Evolutionary conservation across 2,797 vertebrate genomes (phyloP).

Genomic region (Lepidocolaptes lacrymiger): DNA sequence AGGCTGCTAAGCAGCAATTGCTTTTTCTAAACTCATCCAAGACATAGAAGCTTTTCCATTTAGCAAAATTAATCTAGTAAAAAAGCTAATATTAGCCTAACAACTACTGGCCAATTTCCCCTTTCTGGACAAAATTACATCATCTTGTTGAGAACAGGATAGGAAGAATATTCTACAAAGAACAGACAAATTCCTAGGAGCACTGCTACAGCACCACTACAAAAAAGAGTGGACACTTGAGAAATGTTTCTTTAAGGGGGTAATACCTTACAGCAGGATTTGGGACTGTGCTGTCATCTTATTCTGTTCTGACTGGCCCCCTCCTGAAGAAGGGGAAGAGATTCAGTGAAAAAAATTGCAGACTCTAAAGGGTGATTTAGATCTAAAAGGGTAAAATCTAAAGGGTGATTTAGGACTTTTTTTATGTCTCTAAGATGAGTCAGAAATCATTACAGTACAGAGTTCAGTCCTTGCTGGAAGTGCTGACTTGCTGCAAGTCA

Average conservation of each 20-base stretch:
- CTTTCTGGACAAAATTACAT: neutral
- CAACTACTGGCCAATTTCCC: neutral
- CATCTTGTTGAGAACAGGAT: neutral
- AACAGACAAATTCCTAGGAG: neutral
- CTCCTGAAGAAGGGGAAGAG: neutral
- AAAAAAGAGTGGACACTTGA: neutral
- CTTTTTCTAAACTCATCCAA: neutral
- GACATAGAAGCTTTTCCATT: neutral
- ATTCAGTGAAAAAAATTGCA: neutral
- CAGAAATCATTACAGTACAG: constrained; percentile 1
- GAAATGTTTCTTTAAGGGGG: neutral
- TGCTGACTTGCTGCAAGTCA: constrained; percentile 32
- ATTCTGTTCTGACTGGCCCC: neutral
- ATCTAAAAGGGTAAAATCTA: neutral
- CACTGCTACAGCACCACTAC: neutral
- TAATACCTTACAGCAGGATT: neutral
- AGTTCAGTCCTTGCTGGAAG: neutral
- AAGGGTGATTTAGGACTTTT: neutral
- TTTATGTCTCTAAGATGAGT: neutral
- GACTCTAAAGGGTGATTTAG: neutral
- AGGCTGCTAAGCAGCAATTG: neutral
- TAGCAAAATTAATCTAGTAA: neutral
- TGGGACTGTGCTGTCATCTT: neutral
- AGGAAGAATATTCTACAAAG: neutral
- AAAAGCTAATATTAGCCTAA: neutral